These are phyloP conservation scores for Stenodema calcarata DNA, from an alignment of 2,888 invertebrate species.

Conservation along the genomic window DNA sequence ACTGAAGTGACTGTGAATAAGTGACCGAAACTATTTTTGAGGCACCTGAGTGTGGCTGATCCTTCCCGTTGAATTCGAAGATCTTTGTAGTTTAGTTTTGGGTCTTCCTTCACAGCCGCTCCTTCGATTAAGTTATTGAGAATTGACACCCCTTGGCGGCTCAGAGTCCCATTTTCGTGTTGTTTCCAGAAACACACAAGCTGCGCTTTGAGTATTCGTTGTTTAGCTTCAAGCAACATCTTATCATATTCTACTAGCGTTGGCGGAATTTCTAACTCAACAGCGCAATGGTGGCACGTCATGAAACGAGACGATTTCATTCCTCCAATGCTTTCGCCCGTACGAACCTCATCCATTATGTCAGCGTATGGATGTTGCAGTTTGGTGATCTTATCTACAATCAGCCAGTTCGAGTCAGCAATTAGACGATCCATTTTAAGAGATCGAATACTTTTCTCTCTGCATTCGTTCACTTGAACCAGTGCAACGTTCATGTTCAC, in stretches of 20 bases:
- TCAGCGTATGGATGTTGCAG: slow-evolving; percentile 35
- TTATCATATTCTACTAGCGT: neutral
- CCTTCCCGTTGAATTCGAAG: slow-evolving; percentile 38
- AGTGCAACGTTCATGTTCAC: slow-evolving; percentile 46
- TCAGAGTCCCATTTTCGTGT: slow-evolving; percentile 32
- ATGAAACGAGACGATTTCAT: slow-evolving; percentile 1
- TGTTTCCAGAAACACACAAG: slow-evolving; percentile 41
- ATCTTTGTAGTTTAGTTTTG: slow-evolving; percentile 20
- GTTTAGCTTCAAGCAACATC: slow-evolving; percentile 39
- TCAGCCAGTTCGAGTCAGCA: slow-evolving; percentile 49
- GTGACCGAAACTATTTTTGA: slow-evolving; percentile 28
- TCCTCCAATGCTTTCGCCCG: neutral
- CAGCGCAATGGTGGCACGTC: neutral
- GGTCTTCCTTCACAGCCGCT: slow-evolving; percentile 45
- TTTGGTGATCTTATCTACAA: slow-evolving; percentile 39
- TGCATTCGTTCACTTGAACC: slow-evolving; percentile 31
- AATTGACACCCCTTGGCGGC: slow-evolving; percentile 25
- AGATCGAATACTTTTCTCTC: slow-evolving; percentile 37
- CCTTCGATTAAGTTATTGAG: slow-evolving; percentile 37
- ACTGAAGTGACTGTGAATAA: slow-evolving; percentile 41
- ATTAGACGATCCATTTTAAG: slow-evolving; percentile 51
- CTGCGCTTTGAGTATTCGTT: slow-evolving; percentile 44
- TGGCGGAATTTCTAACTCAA: slow-evolving; percentile 14
- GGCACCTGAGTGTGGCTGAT: neutral
- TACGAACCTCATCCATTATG: neutral